Base-by-base conservation (phyloP, 1,140 invertebrate species). In the Drosophila jambulina region DNA sequence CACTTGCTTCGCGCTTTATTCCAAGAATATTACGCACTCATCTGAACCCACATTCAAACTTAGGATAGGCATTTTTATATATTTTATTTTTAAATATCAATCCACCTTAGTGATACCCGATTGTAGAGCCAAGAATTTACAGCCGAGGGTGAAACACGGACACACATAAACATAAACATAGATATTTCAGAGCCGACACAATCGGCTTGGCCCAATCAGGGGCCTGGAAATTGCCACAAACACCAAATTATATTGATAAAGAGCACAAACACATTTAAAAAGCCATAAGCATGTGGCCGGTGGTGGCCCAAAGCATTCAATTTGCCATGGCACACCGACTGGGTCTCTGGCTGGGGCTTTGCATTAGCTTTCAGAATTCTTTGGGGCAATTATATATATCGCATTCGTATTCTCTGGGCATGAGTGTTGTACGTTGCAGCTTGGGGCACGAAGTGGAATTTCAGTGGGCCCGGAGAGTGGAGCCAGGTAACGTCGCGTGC, bases 231-330 rank as follows among this genome's bases (percentile, higher is more conserved):
- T 75, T 88, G 80, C 82, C 59, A 65, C 76, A 82, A 87, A 80
- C 77, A 82, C 69, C 80, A 69, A 83, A 87, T 87, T 88, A 87
- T 82, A 77, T 82, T 86, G 84, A 86, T 85, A 85, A 86, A 85
- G 79, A 75, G 65, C 75, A 72, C 82, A 86, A 86, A 85, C 79
- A 85, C 82, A 85, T 85, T 85, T 86, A 75, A 85, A 75, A 79
- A 82, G 61, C 63, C 79, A 86, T 85, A 85, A 71, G 78, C 82
- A 75, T 48, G 58, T 32, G 59, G 58, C 70, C 68, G 68, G 67
- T 49, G 32, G 32, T 23, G 49, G 58, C 71, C 69, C 59, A 64
- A 27, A 75, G 72, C 69, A 82, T 54, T 72, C 60, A 79, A 62
- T 80, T 76, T 81, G 67, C 81, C 64, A 58, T 71, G 75, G 25